Evolutionary conservation across 2,888 invertebrate species (phyloP).

Genomic region (Perizoma flavofasciatum): DNA sequence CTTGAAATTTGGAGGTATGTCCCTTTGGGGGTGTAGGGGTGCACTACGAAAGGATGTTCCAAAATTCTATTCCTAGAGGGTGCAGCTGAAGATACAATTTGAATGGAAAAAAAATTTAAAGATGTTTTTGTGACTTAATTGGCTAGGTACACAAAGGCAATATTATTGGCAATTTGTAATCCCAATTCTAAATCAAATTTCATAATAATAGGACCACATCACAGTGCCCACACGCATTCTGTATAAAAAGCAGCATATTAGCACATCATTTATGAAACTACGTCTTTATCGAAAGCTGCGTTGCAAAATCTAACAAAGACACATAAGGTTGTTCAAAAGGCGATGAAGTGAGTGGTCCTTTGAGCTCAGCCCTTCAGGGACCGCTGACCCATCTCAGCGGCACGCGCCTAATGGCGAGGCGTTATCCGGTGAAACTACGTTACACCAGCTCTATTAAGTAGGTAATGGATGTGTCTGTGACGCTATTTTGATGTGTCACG

Average conservation of each 20-base stretch:
- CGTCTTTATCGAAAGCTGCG: conserved; percentile 6
- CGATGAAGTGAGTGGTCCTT: conserved; percentile 64
- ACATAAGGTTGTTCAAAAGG: conserved; percentile 53
- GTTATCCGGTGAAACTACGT: conserved; percentile 49
- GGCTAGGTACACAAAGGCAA: no score
- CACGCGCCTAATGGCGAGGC: conserved; percentile 67
- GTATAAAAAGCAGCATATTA: background rate
- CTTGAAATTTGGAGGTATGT: no score
- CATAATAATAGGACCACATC: no score
- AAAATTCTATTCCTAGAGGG: no score
- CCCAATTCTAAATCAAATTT: no score
- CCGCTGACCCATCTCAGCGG: conserved; percentile 68
- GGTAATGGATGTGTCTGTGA: conserved; percentile 39
- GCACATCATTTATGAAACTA: conserved; percentile 2
- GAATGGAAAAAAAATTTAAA: no score
- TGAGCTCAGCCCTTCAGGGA: conserved; percentile 54
- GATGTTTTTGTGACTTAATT: no score
- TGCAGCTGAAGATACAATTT: no score
- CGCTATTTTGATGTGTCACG: background rate
- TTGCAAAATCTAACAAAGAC: conserved; percentile 24
- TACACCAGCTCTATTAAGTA: conserved; percentile 35
- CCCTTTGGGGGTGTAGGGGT: no score
- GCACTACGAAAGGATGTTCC: no score
- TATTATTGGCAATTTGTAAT: no score
- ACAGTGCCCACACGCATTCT: no score